Percentiles rank a stretch among this genome's conserved stretches.
phyloP scores from a whole-genome alignment of 35 echinoderm and acorn worm genomes.

The Hemicentrotus pulcherrimus region DNA sequence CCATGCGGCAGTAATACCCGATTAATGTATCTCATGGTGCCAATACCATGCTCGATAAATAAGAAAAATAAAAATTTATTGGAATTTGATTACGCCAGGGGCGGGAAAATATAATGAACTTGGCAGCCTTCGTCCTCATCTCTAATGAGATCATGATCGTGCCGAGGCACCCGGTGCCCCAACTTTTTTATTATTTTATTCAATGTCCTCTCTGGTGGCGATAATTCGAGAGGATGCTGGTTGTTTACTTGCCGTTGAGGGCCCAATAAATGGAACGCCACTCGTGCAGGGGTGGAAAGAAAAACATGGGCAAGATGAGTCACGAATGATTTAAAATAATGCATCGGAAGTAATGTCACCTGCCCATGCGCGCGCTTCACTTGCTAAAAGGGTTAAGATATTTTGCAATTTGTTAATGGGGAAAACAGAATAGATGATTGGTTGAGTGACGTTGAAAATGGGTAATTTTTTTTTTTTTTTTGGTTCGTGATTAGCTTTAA shows the following conservation, averaged over 20 bases:
- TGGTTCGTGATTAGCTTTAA: not conserved
- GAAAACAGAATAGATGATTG: conserved; percentile 10
- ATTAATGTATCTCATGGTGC: conserved; percentile 32
- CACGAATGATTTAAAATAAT: conserved; percentile 35
- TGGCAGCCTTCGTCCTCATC: conserved; percentile 11
- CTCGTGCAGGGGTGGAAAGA: conserved; percentile 3
- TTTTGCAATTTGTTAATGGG: conserved; percentile 5
- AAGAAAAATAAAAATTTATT: conserved; percentile 1
- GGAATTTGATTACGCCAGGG: conserved; percentile 40
- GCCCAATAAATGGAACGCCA: conserved; percentile 5
- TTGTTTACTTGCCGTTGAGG: conserved; percentile 22
- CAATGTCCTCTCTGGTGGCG: not conserved
- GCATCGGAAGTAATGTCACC: conserved; percentile 33
- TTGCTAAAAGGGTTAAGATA: conserved; percentile 13
- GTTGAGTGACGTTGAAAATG: not conserved
- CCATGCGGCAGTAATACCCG: not conserved
- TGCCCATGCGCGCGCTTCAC: conserved; percentile 25
- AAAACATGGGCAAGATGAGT: conserved; percentile 18
- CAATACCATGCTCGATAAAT: not conserved
- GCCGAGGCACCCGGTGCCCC: not conserved
- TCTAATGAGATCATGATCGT: conserved; percentile 25
- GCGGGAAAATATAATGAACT: conserved; percentile 44
- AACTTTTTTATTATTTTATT: not conserved
- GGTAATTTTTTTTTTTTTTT: not conserved
- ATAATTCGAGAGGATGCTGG: not conserved